phyloP scores from a whole-genome alignment of 1,140 invertebrate species.

The Nasonia longicornis region DNA sequence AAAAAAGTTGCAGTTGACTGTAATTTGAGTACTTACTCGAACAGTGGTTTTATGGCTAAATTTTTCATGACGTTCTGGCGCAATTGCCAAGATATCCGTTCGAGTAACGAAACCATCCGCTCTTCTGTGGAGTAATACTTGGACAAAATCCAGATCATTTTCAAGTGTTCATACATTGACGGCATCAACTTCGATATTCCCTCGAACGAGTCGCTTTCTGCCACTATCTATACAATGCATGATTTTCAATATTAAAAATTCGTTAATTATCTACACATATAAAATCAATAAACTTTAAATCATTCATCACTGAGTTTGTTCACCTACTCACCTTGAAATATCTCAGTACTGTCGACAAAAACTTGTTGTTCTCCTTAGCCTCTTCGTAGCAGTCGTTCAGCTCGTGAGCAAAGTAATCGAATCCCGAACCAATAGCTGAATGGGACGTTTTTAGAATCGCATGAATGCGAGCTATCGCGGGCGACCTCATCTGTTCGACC shows the following conservation, averaged over 20 bases:
- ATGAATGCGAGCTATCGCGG: slow-evolving; percentile 75
- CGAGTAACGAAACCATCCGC: slow-evolving; percentile 81
- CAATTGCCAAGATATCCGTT: slow-evolving; percentile 84
- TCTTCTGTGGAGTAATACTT: slow-evolving; percentile 80
- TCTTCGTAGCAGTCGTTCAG: slow-evolving; percentile 79
- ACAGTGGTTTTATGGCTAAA: slow-evolving; percentile 79
- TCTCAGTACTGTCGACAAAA: slow-evolving; percentile 82
- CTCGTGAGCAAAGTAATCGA: slow-evolving; percentile 71
- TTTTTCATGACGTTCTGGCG: slow-evolving; percentile 80
- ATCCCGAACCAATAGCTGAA: slow-evolving; percentile 67
- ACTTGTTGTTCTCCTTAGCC: slow-evolving; percentile 87
- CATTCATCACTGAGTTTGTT: background rate
- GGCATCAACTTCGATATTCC: slow-evolving; percentile 80
- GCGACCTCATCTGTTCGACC: slow-evolving; percentile 83
- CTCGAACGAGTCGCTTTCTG: slow-evolving; percentile 78
- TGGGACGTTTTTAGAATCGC: slow-evolving; percentile 70
- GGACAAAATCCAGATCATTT: slow-evolving; percentile 87
- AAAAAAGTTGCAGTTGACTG: too few species aligned
- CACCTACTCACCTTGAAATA: slow-evolving; percentile 78
- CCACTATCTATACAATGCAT: slow-evolving; percentile 72
- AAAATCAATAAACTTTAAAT: too few species aligned
- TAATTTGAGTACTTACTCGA: slow-evolving; percentile 70
- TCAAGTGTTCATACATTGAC: slow-evolving; percentile 82
- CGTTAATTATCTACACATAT: background rate
- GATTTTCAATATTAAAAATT: background rate